Evolutionary conservation across 2,797 vertebrate genomes (phyloP), one percentile per base, ranked within the genome.

Genomic region (Varecia variegata): DNA sequence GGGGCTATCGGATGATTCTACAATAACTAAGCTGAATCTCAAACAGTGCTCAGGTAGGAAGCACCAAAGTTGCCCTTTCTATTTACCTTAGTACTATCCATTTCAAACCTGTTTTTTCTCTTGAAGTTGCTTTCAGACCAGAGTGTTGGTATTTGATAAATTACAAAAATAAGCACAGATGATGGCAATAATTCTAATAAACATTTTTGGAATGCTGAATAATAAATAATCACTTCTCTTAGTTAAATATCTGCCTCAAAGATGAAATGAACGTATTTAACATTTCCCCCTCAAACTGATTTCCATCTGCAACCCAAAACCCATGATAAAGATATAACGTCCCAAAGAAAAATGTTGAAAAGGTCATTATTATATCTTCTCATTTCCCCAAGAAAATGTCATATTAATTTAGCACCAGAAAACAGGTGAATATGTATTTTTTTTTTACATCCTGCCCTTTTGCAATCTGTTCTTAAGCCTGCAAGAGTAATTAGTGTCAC

Each of bases 331-430:
- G 79, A 74, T 87, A 47, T 81, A 82, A 94, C 67, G 32, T 90
- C 77, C 54, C 60, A 92, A 84, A 93, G 71, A 86, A 92, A 95
- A 90, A 73, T 76, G 82, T 85, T 43, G 68, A 74, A 96, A 95
- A 88, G 50, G 82, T 25, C 15, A 60, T 80, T 87, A 45, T 76
- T 87, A 52, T 32, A 83, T 73, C 65, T 91, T 93, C n/a, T 18
- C 15, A 47, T n/a, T 84, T 94, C 62, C 45, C 15, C 27, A 73
- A 62, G 76, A 90, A 77, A 94, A 88, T 83, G 60, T 83, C 56
- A 73, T 68, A 85, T 68, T 81, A 92, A 94, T 76, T 97, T 89
- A 80, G 47, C 58, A 65, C 21, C 90, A 84, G 56, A 81, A 96
- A 94, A 93, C 21, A 30, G 68, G n/a, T 47, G 21, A 79, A 60